A percentile compares a stretch with the other conserved stretches of the same genome.
Conservation (phyloP, 2,797 vertebrate species). For the Microhierax caerulescens region DNA sequence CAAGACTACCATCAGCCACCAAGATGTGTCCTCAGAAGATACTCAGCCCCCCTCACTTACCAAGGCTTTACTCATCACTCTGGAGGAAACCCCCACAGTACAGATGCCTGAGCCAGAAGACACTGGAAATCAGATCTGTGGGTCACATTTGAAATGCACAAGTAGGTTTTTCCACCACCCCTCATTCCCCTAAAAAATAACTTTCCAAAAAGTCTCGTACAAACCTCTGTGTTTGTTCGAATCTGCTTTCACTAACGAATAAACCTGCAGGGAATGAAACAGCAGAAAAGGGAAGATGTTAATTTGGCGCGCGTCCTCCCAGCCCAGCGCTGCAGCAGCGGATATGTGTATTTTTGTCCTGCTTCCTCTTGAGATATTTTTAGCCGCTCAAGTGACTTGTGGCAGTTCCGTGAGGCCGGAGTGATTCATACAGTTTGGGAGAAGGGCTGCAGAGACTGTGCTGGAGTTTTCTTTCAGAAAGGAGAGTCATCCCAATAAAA, state of each 20-base stretch:
- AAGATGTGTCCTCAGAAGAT: neutral
- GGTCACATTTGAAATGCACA: neutral
- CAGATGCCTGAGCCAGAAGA: neutral
- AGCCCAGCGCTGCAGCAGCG: neutral
- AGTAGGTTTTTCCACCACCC: neutral
- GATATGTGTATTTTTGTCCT: slow-evolving; percentile 19
- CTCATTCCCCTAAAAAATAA: neutral
- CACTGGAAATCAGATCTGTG: neutral
- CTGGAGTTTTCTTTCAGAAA: neutral
- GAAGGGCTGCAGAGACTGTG: neutral
- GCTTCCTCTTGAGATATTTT: slow-evolving; percentile 41
- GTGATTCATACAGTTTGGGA: slow-evolving; percentile 19
- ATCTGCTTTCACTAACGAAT: neutral
- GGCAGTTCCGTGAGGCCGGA: slow-evolving; percentile 18
- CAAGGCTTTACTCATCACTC: neutral
- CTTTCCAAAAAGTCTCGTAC: neutral
- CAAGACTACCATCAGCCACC: neutral
- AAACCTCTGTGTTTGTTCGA: neutral
- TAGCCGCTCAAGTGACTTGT: slow-evolving; percentile 44
- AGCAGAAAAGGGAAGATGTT: neutral
- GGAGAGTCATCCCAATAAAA: neutral
- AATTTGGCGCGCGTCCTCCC: neutral
- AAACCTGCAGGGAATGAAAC: neutral
- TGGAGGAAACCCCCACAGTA: neutral
- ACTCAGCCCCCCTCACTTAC: neutral